These are phyloP conservation scores for Dunckerocampus dactyliophorus DNA, from an alignment of 2,113 vertebrate genomes.

Conservation along the genomic window DNA sequence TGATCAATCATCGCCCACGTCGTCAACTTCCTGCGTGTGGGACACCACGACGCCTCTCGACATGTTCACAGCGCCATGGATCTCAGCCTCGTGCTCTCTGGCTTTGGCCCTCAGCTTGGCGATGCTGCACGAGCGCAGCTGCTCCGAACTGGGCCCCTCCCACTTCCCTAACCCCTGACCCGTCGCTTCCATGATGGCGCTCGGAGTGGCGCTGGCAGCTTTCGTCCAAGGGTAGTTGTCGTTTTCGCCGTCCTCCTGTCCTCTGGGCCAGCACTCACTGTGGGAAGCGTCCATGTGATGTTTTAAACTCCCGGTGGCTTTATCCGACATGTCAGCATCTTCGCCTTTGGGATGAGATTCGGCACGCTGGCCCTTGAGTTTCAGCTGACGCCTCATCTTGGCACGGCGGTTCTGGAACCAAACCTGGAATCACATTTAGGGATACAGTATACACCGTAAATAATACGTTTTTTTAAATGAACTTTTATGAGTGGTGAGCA, in stretches of 20 bases:
- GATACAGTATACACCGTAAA: background rate
- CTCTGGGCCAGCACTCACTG: conserved; percentile 50
- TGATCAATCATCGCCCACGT: conserved; percentile 48
- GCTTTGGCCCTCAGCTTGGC: conserved; percentile 77
- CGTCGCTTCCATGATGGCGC: conserved; percentile 6
- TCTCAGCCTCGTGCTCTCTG: conserved; percentile 75
- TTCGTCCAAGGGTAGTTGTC: conserved; percentile 52
- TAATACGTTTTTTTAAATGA: too few relatives aligned
- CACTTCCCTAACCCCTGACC: conserved; percentile 22
- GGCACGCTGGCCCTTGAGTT: conserved; percentile 62
- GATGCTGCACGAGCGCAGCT: conserved; percentile 75
- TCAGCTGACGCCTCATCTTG: conserved; percentile 81
- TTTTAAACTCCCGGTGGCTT: conserved; percentile 8
- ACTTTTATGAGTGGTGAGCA: too few relatives aligned
- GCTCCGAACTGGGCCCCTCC: conserved; percentile 57
- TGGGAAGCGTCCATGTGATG: conserved; percentile 46
- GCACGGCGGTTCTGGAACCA: conserved; percentile 85
- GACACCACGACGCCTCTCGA: conserved; percentile 41
- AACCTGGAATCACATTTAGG: conserved; percentile 63
- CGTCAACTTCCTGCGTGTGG: conserved; percentile 52
- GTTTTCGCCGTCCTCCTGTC: conserved; percentile 34
- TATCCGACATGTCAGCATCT: conserved; percentile 22
- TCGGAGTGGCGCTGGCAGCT: background rate
- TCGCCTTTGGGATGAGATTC: conserved; percentile 36
- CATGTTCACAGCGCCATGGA: conserved; percentile 61